Percentiles rank a stretch among this genome's conserved stretches.
Conservation (phyloP, 2,113 vertebrate genomes). For the Caretta caretta region DNA sequence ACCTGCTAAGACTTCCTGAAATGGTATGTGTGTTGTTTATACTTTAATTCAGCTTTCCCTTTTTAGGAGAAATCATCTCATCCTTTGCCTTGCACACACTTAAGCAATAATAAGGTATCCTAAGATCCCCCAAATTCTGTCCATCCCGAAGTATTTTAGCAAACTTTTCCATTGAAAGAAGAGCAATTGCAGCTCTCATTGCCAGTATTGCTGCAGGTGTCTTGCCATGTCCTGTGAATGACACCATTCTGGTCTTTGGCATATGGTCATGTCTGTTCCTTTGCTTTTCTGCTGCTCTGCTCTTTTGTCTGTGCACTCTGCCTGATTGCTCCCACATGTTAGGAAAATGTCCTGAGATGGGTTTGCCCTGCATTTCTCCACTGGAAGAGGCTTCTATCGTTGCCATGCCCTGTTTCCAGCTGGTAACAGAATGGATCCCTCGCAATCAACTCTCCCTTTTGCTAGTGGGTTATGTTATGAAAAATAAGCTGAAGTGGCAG, state of each 20-base stretch:
- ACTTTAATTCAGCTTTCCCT: background rate
- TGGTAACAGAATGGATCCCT: background rate
- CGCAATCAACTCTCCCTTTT: background rate
- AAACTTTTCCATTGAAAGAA: background rate
- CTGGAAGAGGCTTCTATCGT: background rate
- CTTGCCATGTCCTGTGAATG: background rate
- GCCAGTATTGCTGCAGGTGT: constrained; percentile 14
- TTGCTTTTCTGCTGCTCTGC: constrained; percentile 22
- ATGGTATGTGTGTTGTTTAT: background rate
- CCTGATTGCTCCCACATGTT: background rate
- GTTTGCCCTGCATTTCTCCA: background rate
- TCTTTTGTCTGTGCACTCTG: fast-evolving
- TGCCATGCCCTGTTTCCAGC: fast-evolving
- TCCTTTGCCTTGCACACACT: background rate
- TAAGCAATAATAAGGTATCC: background rate
- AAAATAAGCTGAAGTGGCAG: background rate
- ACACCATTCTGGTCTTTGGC: background rate
- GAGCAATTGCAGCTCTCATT: background rate
- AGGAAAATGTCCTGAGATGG: background rate
- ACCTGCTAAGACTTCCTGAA: background rate
- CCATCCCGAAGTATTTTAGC: constrained; percentile 14
- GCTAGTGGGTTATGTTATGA: background rate
- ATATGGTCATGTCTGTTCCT: background rate
- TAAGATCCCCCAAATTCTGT: background rate
- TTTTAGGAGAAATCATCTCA: constrained; percentile 13